These are phyloP conservation scores for Bombus waltoni DNA, from an alignment of 1,140 invertebrate genomes.

Conservation along the genomic window DNA sequence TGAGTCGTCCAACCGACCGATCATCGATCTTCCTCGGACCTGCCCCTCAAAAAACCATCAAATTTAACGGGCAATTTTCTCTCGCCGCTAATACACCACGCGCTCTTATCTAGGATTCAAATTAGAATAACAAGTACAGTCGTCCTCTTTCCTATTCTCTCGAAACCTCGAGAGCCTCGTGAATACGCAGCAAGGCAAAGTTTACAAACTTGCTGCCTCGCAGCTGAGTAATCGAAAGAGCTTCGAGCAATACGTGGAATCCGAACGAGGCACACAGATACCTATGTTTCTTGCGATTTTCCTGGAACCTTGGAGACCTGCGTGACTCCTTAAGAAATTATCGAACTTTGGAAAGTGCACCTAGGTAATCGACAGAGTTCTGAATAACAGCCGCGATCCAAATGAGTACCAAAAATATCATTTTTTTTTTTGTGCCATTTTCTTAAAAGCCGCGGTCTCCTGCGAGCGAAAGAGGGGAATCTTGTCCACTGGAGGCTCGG, in stretches of 20 bases:
- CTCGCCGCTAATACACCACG: no score
- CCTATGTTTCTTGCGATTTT: not conserved
- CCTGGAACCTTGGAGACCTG: no score
- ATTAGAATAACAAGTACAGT: not conserved
- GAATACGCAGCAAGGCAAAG: no score
- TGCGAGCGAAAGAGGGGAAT: constrained; percentile 31
- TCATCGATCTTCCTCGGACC: not conserved
- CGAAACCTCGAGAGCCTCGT: no score
- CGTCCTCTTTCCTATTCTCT: no score
- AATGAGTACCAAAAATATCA: not conserved
- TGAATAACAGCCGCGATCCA: no score
- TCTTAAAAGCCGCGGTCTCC: not conserved
- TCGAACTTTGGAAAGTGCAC: no score
- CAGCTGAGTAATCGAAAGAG: not conserved
- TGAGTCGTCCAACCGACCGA: not conserved
- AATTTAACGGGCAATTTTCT: not conserved
- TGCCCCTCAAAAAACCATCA: not conserved
- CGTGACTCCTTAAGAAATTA: no score
- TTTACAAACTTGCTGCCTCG: no score
- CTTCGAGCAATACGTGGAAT: not conserved
- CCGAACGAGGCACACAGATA: not conserved
- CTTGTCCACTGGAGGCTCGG: constrained; percentile 21
- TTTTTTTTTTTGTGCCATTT: not conserved
- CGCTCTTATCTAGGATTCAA: not conserved
- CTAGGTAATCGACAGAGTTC: no score